Conservation (phyloP, 2,797 vertebrate species). For the Falco berigora region DNA sequence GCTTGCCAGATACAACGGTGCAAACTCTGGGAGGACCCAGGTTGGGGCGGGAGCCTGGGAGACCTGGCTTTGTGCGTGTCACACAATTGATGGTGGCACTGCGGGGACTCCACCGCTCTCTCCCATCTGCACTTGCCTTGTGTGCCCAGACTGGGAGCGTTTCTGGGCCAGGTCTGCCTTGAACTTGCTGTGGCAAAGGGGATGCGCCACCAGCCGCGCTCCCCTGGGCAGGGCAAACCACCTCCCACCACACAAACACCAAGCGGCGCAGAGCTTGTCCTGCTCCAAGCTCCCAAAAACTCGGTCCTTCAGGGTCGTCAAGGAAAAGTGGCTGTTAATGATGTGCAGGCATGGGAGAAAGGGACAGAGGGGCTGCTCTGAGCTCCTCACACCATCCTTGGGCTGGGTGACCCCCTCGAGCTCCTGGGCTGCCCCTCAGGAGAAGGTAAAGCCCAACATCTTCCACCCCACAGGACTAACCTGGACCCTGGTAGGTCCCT, state of each 20-base stretch:
- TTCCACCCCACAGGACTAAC: background rate
- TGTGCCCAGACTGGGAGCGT: no score
- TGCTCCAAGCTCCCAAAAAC: background rate
- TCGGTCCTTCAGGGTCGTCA: rapidly evolving
- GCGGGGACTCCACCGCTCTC: background rate
- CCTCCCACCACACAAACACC: background rate
- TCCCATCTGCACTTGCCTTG: background rate
- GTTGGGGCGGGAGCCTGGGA: background rate
- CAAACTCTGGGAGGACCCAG: background rate
- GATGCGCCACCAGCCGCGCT: rapidly evolving
- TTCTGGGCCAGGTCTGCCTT: no score
- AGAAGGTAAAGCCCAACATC: background rate
- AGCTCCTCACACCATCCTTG: background rate
- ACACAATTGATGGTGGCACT: background rate
- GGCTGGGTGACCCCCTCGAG: background rate
- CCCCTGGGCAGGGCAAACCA: background rate
- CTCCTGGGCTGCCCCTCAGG: background rate
- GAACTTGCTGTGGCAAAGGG: background rate
- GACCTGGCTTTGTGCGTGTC: rapidly evolving
- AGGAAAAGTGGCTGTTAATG: rapidly evolving
- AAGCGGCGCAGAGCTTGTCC: rapidly evolving
- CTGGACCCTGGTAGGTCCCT: background rate
- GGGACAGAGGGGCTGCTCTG: background rate
- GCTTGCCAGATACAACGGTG: rapidly evolving
- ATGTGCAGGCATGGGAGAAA: background rate